Evolutionary conservation across 2,888 invertebrate genomes (phyloP), one percentile per base, ranked within the genome.

Genomic region (Acleris sparsana): DNA sequence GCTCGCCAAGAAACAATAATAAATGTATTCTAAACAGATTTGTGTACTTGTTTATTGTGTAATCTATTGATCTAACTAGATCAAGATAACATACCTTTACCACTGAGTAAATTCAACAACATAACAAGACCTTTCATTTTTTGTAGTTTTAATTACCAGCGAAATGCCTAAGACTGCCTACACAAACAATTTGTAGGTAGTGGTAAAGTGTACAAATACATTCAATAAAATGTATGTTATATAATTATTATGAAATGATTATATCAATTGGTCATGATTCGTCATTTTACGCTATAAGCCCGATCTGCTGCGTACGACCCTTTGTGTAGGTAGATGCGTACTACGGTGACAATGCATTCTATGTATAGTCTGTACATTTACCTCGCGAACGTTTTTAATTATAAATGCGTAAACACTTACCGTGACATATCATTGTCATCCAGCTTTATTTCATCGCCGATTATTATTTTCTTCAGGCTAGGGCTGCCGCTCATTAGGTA

Each of bases 391-490:
- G 9, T 13, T 48, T 33, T 44, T 43, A 39, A 13, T 56, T 62
- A 62, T 55, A 55, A 67, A 20, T 53, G 68, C 55, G 22, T 44
- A 53, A 18, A 53, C 58, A 75, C 86, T 83, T 82, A 94, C 94
- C 94, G 91, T 48, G 93, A 86, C 78, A 95, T 93, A 80, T 96
- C 96, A 65, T 94, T 94, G 78, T 96, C 96, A 63, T 94, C 94
- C 75, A 96, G 87, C 69, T 93, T 93, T 16, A 95, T 92, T 72
- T 94, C 93, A 75, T 95, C 95, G 0, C 95, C 95, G 2, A 95
- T 94, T 48, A 95, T 89, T 43, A 95, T 84, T 72, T 94, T 94
- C 73, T 94, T 93, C 9, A 95, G 86, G 52, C 92, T 94, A 5
- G 94, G 94, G 69, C 93, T 89, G 62, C 93, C 92, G 57, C 94